phyloP scores from a whole-genome alignment of 1,140 invertebrate species.

The Ips nitidus region DNA sequence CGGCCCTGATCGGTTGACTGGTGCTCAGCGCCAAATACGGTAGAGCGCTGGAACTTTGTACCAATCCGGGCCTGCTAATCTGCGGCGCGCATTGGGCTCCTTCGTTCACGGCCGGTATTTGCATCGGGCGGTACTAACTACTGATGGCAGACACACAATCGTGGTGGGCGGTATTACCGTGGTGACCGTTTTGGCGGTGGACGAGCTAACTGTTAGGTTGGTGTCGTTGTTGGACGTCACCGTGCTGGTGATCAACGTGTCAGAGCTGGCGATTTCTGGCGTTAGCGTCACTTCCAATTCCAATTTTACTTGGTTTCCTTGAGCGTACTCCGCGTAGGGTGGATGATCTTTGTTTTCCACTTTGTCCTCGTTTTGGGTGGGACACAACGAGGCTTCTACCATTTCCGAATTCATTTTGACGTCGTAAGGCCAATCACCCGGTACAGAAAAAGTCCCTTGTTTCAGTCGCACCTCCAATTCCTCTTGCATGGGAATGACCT shows the following conservation, averaged over 20 bases:
- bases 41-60: slow-evolving; percentile 54
- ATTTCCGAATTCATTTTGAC: slow-evolving; percentile 52
- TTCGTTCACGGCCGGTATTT: slow-evolving; percentile 48
- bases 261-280: slow-evolving; percentile 53
- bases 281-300: slow-evolving; percentile 59
- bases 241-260: slow-evolving; percentile 53
- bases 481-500: slow-evolving; percentile 58
- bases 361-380: slow-evolving; percentile 36
- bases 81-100: slow-evolving; percentile 41
- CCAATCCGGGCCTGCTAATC: slow-evolving; percentile 45
- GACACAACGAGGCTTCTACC: slow-evolving; percentile 46
- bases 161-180: slow-evolving; percentile 58
- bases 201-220: slow-evolving; percentile 47
- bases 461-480: slow-evolving; percentile 56
- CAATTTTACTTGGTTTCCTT: slow-evolving; percentile 49
- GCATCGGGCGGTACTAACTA: slow-evolving; percentile 48
- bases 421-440: slow-evolving; percentile 50
- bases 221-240: slow-evolving; percentile 47
- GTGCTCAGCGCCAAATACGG: slow-evolving; percentile 58
- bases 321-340: slow-evolving; percentile 34
- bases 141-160: slow-evolving; percentile 56
- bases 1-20: slow-evolving; percentile 51
- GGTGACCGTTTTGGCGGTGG: slow-evolving; percentile 46
- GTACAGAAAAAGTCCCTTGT: slow-evolving; percentile 52
- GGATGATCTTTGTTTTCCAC: slow-evolving; percentile 27